Conservation (phyloP, 2,888 invertebrate species). For the Flexamia atlantica region DNA sequence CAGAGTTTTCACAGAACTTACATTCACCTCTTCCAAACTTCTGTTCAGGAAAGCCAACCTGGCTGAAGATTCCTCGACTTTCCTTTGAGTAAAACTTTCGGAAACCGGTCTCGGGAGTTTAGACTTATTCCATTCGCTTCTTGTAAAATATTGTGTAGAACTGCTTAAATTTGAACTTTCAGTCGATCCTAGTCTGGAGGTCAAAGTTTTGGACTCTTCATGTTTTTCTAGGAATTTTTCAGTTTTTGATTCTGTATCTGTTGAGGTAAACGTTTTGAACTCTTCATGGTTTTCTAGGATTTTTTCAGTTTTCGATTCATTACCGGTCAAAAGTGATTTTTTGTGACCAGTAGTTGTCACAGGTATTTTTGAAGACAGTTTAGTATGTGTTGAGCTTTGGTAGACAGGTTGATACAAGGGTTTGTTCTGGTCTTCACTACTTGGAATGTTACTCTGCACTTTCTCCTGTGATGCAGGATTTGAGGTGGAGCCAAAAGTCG, state of each 20-base stretch:
- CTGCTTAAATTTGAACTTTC: neutral
- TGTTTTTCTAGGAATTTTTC: neutral
- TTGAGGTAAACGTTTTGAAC: neutral
- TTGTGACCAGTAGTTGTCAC: neutral
- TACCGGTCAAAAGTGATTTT: too few relatives aligned
- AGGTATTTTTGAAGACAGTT: neutral
- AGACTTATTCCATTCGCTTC: neutral
- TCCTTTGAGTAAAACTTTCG: constrained; percentile 12
- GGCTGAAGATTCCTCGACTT: constrained; percentile 37
- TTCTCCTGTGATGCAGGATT: neutral
- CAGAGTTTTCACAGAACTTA: neutral
- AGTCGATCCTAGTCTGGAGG: neutral
- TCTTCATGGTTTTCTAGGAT: neutral
- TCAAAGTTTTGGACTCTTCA: neutral
- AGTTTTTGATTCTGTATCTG: neutral
- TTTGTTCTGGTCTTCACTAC: neutral
- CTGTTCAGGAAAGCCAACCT: constrained; percentile 42
- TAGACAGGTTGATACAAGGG: constrained; percentile 6
- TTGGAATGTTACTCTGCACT: neutral
- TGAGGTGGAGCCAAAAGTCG: neutral
- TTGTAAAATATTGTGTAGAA: neutral
- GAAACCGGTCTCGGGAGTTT: constrained; percentile 21
- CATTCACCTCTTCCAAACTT: constrained; percentile 11
- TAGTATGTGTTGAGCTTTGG: constrained; percentile 7
- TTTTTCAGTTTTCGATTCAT: too few relatives aligned